These are phyloP conservation scores for Vanessa cardui DNA, from an alignment of 2,888 invertebrate species.

Conservation along the genomic window DNA sequence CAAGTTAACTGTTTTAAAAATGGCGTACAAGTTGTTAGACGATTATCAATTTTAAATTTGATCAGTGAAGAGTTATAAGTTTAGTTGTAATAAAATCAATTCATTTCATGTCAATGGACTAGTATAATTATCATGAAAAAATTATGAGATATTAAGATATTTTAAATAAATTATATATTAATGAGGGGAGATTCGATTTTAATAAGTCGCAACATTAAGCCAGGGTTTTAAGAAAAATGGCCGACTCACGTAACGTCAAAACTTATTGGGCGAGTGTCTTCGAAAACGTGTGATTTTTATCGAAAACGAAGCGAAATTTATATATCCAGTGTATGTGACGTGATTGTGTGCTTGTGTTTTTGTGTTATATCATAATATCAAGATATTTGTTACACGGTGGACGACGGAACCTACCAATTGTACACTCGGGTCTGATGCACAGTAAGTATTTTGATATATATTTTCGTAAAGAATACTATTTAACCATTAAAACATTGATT, in stretches of 20 bases:
- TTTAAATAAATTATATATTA: not conserved
- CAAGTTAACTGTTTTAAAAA: not conserved
- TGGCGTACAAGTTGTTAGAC: not conserved
- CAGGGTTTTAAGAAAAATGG: constrained; percentile 70
- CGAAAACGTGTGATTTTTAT: constrained; percentile 66
- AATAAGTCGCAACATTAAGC: constrained; percentile 60
- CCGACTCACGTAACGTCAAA: constrained; percentile 75
- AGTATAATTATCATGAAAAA: not conserved
- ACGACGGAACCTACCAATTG: constrained; percentile 50
- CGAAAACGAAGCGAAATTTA: constrained; percentile 49
- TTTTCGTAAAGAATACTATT: constrained; percentile 32
- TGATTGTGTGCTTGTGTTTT: constrained; percentile 50
- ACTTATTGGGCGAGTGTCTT: constrained; percentile 62
- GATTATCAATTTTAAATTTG: not conserved
- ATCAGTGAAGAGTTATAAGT: not conserved
- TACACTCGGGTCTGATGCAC: constrained; percentile 67
- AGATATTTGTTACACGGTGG: constrained; percentile 52
- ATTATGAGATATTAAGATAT: not conserved
- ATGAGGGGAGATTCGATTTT: constrained; percentile 17
- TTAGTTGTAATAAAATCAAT: not conserved
- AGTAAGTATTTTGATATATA: constrained; percentile 61
- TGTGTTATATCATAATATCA: constrained; percentile 47
- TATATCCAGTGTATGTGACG: constrained; percentile 54
- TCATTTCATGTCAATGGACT: not conserved
- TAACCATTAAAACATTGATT: constrained; percentile 13